Conservation (phyloP, 2,113 vertebrate species). For the Apaloderma vittatum region DNA sequence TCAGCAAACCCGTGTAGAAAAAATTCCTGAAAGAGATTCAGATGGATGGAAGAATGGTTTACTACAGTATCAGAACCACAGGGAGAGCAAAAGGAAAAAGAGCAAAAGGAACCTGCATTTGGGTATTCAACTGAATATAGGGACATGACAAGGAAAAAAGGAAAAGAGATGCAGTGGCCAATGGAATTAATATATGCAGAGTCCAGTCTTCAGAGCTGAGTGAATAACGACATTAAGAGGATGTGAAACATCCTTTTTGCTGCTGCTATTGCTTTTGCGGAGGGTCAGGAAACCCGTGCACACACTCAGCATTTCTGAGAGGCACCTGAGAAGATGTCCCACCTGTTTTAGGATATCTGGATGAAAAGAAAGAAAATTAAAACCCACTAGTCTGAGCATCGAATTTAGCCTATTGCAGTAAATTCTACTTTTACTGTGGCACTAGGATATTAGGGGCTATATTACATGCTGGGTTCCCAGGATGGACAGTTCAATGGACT, state of each 20-base stretch:
- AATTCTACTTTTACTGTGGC: not conserved
- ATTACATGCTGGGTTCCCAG: not conserved
- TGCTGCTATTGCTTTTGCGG: not conserved
- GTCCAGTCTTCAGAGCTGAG: not conserved
- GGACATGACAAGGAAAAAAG: not conserved
- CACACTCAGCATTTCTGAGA: slow-evolving; percentile 1
- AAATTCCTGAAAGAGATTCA: not conserved
- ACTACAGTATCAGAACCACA: not conserved
- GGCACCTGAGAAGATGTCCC: not conserved
- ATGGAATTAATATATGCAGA: not conserved
- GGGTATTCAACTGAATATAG: not conserved
- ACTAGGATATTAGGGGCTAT: not conserved
- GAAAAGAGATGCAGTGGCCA: not conserved
- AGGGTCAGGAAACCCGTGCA: not conserved
- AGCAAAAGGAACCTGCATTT: not conserved
- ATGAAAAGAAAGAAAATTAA: not conserved
- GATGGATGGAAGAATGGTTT: not conserved
- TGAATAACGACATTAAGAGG: slow-evolving; percentile 8
- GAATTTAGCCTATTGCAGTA: not conserved
- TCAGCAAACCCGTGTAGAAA: not conserved
- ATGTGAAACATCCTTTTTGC: not conserved
- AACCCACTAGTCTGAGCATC: not conserved
- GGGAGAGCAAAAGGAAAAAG: not conserved
- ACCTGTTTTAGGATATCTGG: not conserved
- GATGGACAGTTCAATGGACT: not conserved